A percentile compares a stretch with the other conserved stretches of the same genome.
Evolutionary conservation across 2,888 invertebrate species (phyloP).

Genomic region (Stenodera caucasica): DNA sequence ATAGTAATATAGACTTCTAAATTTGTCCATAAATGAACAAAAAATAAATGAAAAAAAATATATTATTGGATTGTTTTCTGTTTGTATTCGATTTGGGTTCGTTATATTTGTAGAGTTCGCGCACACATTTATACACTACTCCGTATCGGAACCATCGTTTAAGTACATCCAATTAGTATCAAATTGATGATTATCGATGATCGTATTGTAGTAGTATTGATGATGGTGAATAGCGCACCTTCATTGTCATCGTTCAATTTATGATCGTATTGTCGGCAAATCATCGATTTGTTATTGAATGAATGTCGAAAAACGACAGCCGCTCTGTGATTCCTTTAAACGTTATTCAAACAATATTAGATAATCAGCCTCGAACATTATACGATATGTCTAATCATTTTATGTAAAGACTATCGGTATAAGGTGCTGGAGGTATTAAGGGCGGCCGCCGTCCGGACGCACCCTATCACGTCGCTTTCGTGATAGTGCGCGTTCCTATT

Average conservation of each 20-base stretch:
- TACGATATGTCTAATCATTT: slow-evolving; percentile 20
- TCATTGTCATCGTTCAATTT: slow-evolving; percentile 10
- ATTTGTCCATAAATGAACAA: slow-evolving; percentile 31
- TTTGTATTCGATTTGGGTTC: slow-evolving; percentile 20
- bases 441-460: slow-evolving; percentile 35
- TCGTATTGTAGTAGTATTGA: not conserved
- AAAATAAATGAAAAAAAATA: too few relatives aligned
- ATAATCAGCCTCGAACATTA: slow-evolving; percentile 5
- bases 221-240: slow-evolving; percentile 23
- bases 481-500: slow-evolving; percentile 47
- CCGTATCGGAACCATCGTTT: slow-evolving; percentile 54
- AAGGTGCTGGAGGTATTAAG: slow-evolving; percentile 19
- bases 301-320: slow-evolving; percentile 12
- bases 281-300: slow-evolving; percentile 2
- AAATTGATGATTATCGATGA: not conserved
- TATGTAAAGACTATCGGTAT: slow-evolving; percentile 10
- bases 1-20: too few relatives aligned
- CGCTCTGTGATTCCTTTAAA: slow-evolving; percentile 15
- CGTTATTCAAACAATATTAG: slow-evolving; percentile 1
- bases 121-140: slow-evolving; percentile 56
- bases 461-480: slow-evolving; percentile 41
- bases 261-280: not conserved
- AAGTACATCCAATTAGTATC: slow-evolving; percentile 15
- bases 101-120: slow-evolving; percentile 47
- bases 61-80: too few relatives aligned